Conservation (phyloP, 2,797 vertebrate genomes). For the Manis crassicaudata region DNA sequence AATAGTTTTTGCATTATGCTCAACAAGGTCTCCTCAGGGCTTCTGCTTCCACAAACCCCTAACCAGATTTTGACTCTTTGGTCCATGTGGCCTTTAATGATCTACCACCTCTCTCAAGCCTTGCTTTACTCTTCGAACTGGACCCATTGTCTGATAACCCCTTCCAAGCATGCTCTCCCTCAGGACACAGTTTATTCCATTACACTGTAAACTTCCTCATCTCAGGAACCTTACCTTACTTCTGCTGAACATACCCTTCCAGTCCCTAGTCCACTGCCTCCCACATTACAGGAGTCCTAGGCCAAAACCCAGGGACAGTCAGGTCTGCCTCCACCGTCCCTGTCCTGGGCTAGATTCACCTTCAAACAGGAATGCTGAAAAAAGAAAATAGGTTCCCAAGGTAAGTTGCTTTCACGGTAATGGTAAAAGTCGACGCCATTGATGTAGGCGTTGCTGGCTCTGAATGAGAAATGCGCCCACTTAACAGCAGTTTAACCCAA, state of each 20-base stretch:
- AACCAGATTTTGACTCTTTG: neutral
- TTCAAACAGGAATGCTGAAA: neutral
- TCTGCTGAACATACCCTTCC: neutral
- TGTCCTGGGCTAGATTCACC: neutral
- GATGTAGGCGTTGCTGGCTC: neutral
- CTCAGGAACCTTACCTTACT: neutral
- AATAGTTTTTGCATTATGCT: neutral
- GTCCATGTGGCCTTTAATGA: neutral
- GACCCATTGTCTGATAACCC: neutral
- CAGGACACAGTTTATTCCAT: neutral
- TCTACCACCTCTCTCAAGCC: neutral
- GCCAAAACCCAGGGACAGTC: neutral
- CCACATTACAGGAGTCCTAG: neutral
- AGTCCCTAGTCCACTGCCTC: neutral
- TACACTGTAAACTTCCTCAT: neutral
- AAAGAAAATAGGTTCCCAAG: neutral
- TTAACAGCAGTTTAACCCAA: neutral
- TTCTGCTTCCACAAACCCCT: neutral
- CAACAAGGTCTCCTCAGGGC: neutral
- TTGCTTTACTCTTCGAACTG: neutral
- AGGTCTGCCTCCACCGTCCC: neutral
- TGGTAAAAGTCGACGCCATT: neutral
- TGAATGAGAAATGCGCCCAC: neutral
- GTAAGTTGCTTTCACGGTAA: neutral
- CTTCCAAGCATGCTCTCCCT: neutral